Evolutionary conservation across 2,113 vertebrate species (phyloP).

Genomic region (Zonotrichia leucophrys): DNA sequence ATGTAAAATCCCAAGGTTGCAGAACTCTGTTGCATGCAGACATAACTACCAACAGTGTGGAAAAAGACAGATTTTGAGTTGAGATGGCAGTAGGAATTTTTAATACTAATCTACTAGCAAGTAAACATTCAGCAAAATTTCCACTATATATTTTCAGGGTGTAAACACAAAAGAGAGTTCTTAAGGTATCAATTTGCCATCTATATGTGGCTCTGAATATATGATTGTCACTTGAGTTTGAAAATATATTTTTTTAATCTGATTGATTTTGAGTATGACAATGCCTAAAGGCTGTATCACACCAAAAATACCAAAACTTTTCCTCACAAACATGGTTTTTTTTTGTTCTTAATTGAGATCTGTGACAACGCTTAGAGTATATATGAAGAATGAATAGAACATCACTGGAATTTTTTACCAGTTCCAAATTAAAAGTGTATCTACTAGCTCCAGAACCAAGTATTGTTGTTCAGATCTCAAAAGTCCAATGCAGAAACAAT

Average conservation of each 20-base stretch:
- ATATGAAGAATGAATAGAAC: background rate
- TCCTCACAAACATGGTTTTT: accelerated
- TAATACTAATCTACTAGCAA: background rate
- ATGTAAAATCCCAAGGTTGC: background rate
- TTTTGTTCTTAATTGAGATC: background rate
- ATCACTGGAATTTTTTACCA: background rate
- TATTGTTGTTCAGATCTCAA: background rate
- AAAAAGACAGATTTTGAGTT: background rate
- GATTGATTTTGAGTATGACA: background rate
- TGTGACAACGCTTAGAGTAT: background rate
- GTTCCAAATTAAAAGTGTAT: background rate
- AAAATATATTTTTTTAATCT: background rate
- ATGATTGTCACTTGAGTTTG: background rate
- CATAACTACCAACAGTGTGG: background rate
- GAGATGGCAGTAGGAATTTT: background rate
- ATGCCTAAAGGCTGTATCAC: background rate
- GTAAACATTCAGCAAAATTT: background rate
- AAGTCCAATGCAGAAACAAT: background rate
- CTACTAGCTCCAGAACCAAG: background rate
- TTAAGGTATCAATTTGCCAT: background rate
- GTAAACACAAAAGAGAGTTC: background rate
- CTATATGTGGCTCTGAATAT: background rate
- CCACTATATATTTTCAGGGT: background rate
- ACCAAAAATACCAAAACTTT: background rate
- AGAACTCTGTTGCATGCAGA: background rate